Evolutionary conservation across 2,113 vertebrate genomes (phyloP).

Genomic region (Deroptyus accipitrinus): DNA sequence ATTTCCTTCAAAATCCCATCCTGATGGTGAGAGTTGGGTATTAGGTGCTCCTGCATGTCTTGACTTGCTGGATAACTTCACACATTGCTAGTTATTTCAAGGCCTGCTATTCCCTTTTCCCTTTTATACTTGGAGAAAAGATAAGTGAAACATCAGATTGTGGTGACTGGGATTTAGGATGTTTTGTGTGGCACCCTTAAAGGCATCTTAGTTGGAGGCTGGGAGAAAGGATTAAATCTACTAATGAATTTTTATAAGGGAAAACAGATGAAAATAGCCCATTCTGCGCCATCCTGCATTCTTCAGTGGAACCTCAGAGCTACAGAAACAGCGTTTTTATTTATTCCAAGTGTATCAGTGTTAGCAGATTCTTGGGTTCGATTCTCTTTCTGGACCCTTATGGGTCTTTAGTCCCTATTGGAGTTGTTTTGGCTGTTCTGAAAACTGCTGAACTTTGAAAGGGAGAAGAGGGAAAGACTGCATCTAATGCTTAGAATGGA

Average conservation of each 20-base stretch:
- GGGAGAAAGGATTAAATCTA: constrained; percentile 6
- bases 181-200: constrained; percentile 8
- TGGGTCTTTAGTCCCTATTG: background rate
- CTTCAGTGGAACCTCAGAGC: background rate
- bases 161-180: background rate
- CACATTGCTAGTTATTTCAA: background rate
- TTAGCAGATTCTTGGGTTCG: background rate
- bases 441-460: background rate
- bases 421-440: background rate
- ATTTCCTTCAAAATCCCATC: constrained; percentile 1
- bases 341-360: background rate
- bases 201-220: background rate
- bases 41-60: constrained; percentile 24
- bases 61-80: background rate
- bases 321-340: background rate
- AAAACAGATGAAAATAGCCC: background rate
- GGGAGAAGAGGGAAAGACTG: background rate
- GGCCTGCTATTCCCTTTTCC: background rate
- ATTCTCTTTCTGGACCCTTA: background rate
- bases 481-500: background rate
- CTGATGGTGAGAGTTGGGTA: background rate
- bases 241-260: constrained; percentile 13
- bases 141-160: background rate
- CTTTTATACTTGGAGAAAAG: background rate
- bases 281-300: background rate